A percentile compares a stretch with the other conserved stretches of the same genome.
Evolutionary conservation across 2,797 vertebrate species (phyloP).

Genomic region (Silurus aristotelis): DNA sequence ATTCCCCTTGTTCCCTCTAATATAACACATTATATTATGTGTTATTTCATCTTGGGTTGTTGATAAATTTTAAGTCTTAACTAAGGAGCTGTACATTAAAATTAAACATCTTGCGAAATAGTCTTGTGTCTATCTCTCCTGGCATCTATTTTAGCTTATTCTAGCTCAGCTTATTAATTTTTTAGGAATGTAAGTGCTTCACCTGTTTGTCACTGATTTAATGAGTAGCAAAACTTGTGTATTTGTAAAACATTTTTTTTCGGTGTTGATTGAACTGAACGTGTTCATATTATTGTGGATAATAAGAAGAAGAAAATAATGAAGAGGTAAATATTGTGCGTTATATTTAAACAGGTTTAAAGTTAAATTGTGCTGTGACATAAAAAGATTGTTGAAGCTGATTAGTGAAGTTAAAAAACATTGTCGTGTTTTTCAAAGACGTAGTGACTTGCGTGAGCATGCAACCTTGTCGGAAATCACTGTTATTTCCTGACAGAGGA

Average conservation of each 20-base stretch:
- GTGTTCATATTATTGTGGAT: not conserved
- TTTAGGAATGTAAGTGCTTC: not conserved
- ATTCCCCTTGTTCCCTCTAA: constrained; percentile 6
- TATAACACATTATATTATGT: not conserved
- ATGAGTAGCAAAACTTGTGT: not conserved
- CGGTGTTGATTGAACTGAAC: not conserved
- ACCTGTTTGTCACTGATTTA: not conserved
- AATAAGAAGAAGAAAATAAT: not conserved
- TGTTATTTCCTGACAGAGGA: not conserved
- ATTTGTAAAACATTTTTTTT: not conserved
- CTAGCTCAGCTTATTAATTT: not conserved
- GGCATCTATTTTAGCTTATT: not conserved
- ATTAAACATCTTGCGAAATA: not conserved
- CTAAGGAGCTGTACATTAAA: not conserved
- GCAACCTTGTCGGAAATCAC: not conserved
- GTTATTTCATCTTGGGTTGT: not conserved
- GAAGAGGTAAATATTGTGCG: not conserved
- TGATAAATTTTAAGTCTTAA: not conserved
- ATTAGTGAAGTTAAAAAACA: not conserved
- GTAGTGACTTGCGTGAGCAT: not conserved
- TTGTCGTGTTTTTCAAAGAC: too few species aligned
- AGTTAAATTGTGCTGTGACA: not conserved
- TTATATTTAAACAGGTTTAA: not conserved
- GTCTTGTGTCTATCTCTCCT: not conserved
- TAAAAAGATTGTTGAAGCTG: not conserved